These are phyloP conservation scores for Protonibea diacanthus DNA, from an alignment of 2,797 vertebrate species.

Conservation along the genomic window DNA sequence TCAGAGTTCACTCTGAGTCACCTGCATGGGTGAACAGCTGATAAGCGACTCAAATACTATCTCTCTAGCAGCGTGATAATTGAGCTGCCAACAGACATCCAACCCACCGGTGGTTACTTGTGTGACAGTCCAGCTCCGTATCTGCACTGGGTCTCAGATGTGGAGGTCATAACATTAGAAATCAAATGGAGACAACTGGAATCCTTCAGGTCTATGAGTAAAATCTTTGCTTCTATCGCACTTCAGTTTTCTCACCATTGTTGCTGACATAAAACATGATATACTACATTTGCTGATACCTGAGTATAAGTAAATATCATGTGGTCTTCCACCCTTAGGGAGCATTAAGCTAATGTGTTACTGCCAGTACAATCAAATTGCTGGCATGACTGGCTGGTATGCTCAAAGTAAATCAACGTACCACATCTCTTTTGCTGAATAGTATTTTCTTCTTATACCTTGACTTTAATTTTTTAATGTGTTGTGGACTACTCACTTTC, in stretches of 20 bases:
- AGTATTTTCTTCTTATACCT: not conserved
- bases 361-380: conserved; percentile 28
- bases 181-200: conserved; percentile 61
- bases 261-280: conserved; percentile 48
- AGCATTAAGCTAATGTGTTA: conserved; percentile 23
- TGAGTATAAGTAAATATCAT: conserved; percentile 30
- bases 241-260: conserved; percentile 37
- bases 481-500: not conserved
- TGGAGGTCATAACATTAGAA: conserved; percentile 56
- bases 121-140: conserved; percentile 49
- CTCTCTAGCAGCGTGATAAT: conserved; percentile 65
- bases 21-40: conserved; percentile 68
- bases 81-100: conserved; percentile 69
- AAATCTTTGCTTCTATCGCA: conserved; percentile 45
- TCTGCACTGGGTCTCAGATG: conserved; percentile 47
- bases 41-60: conserved; percentile 60
- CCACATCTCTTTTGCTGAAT: conserved; percentile 11
- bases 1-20: conserved; percentile 66
- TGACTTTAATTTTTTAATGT: not conserved
- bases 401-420: conserved; percentile 34
- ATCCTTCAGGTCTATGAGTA: conserved; percentile 40
- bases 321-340: conserved; percentile 20
- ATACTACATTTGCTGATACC: too few species aligned
- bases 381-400: conserved; percentile 8
- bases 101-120: conserved; percentile 45